These are phyloP conservation scores for Trogon melanurus DNA, from an alignment of 2,113 vertebrate species.

Conservation along the genomic window DNA sequence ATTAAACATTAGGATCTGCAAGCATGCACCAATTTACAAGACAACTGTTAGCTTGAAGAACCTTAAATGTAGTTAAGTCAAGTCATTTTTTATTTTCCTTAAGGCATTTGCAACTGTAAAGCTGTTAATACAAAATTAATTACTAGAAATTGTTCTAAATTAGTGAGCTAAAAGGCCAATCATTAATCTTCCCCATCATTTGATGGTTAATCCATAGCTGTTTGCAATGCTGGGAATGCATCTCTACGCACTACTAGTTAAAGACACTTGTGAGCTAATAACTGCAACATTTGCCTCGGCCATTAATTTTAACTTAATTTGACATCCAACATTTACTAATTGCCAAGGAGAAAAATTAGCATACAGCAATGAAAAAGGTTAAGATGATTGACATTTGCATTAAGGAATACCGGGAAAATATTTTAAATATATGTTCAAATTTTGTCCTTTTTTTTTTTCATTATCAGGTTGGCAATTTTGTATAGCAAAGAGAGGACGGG, in stretches of 20 bases:
- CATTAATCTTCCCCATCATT: conserved; percentile 92
- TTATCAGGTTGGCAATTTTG: not conserved
- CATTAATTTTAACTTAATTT: conserved; percentile 86
- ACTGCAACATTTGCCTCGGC: conserved; percentile 75
- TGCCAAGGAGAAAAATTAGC: conserved; percentile 72
- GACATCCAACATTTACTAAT: conserved; percentile 83
- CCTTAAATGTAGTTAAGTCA: conserved; percentile 6
- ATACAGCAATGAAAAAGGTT: conserved; percentile 32
- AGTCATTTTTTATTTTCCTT: conserved; percentile 76
- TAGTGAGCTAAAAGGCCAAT: conserved; percentile 89
- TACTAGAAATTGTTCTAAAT: conserved; percentile 98
- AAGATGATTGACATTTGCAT: conserved; percentile 40
- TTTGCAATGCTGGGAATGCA: conserved; percentile 80
- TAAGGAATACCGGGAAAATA: not conserved
- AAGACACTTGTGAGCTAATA: conserved; percentile 74
- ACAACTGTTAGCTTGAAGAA: conserved; percentile 33
- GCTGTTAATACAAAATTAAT: conserved; percentile 97
- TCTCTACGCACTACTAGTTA: conserved; percentile 79
- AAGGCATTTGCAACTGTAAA: conserved; percentile 82
- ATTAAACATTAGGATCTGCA: not conserved
- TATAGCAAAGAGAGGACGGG: not conserved
- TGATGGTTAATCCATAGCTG: conserved; percentile 96
- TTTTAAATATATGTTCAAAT: not conserved
- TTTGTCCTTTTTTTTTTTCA: not conserved
- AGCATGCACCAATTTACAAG: not conserved